A percentile compares a stretch with the other conserved stretches of the same genome.
Evolutionary conservation across 1,140 invertebrate genomes (phyloP).

Genomic region (Leucophenga varia): DNA sequence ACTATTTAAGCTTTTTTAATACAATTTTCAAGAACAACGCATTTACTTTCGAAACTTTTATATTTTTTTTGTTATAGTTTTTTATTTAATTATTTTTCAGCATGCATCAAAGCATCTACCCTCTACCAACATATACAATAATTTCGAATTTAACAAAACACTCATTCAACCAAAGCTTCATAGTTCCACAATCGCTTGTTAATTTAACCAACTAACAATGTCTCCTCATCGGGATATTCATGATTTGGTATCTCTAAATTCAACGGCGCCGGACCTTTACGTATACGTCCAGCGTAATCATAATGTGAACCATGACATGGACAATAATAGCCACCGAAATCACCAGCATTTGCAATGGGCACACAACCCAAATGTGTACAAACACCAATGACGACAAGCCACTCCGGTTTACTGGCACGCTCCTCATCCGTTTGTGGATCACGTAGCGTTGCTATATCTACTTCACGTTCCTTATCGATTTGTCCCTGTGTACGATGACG

Average conservation of each 20-base stretch:
- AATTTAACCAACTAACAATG: slow-evolving; percentile 65
- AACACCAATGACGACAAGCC: slow-evolving; percentile 81
- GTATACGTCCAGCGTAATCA: slow-evolving; percentile 66
- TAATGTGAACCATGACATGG: slow-evolving; percentile 93
- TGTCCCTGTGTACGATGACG: slow-evolving; percentile 71
- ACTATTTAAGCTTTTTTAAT: no score
- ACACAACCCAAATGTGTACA: slow-evolving; percentile 91
- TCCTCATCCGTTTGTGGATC: slow-evolving; percentile 76
- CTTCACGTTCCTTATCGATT: slow-evolving; percentile 67
- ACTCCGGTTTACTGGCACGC: slow-evolving; percentile 67
- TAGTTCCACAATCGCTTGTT: no score
- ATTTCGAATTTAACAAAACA: no score
- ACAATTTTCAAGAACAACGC: no score
- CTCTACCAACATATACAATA: no score
- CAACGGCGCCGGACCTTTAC: slow-evolving; percentile 83
- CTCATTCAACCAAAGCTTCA: no score
- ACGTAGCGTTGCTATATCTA: slow-evolving; percentile 60
- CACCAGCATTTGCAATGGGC: slow-evolving; percentile 78
- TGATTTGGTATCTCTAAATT: slow-evolving; percentile 82
- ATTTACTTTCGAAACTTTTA: no score
- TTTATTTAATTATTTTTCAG: no score
- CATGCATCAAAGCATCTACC: no score
- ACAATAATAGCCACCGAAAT: slow-evolving; percentile 80
- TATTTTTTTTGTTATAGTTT: no score
- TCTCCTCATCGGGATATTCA: slow-evolving; percentile 63